Percentiles rank a stretch among this genome's conserved stretches.
These are phyloP conservation scores for Erpornis zantholeuca DNA, from an alignment of 2,113 vertebrate genomes.

Conservation along the genomic window DNA sequence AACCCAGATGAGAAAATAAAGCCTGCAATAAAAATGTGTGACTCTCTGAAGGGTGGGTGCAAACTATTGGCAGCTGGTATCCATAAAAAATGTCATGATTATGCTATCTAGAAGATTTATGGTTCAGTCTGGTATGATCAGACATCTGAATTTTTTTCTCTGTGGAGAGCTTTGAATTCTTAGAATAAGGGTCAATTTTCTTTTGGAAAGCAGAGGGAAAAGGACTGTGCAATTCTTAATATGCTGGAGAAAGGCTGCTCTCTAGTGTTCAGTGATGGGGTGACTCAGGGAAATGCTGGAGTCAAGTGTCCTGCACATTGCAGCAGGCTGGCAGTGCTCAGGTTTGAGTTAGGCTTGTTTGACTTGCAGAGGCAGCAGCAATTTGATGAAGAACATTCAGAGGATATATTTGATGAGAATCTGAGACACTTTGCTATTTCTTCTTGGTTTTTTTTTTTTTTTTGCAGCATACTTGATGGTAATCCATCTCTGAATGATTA, in stretches of 20 bases:
- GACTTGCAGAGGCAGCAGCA: neutral
- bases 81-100: neutral
- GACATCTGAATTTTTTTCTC: neutral
- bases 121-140: neutral
- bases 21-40: neutral
- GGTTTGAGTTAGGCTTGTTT: neutral
- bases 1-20: neutral
- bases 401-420: neutral
- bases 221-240: too few relatives aligned
- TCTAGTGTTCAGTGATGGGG: conserved; percentile 4
- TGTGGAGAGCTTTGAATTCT: neutral
- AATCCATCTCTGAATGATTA: neutral
- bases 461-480: neutral
- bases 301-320: rapidly evolving
- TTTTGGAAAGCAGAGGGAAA: neutral
- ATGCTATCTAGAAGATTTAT: neutral
- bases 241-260: conserved; percentile 38
- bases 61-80: neutral
- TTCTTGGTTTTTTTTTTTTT: neutral
- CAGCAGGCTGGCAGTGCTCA: neutral
- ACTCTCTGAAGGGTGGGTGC: neutral
- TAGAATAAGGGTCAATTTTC: neutral
- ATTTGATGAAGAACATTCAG: neutral
- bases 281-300: neutral
- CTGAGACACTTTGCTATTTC: neutral